phyloP scores from a whole-genome alignment of 2,888 invertebrate species.

The Mechanitis messenoides region DNA sequence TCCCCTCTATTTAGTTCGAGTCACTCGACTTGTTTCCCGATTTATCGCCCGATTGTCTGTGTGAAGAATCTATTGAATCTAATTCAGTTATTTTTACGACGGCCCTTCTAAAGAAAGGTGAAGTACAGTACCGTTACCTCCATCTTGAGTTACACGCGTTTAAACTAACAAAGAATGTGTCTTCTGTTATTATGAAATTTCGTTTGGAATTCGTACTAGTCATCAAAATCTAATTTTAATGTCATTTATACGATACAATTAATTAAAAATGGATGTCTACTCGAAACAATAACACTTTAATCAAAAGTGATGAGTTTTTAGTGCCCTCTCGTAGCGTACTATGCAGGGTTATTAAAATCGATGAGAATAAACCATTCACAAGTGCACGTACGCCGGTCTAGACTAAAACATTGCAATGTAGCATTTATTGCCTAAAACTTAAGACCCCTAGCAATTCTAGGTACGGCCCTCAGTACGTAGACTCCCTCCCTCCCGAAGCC shows the following conservation, averaged over 20 bases:
- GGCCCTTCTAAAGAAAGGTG: slow-evolving; percentile 24
- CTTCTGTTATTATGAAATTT: neutral
- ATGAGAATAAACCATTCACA: slow-evolving; percentile 30
- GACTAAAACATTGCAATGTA: slow-evolving; percentile 2
- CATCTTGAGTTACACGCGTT: slow-evolving; percentile 21
- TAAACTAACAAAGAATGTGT: slow-evolving; percentile 15
- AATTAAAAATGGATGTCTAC: too few relatives aligned
- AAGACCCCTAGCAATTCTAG: slow-evolving; percentile 4
- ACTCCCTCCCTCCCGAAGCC: slow-evolving; percentile 43
- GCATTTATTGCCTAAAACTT: slow-evolving; percentile 11
- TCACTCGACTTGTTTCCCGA: slow-evolving; percentile 39
- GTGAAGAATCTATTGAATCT: slow-evolving; percentile 17
- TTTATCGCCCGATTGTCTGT: slow-evolving; percentile 30
- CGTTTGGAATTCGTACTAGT: neutral
- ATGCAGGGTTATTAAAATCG: slow-evolving; percentile 31
- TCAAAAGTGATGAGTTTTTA: slow-evolving; percentile 21
- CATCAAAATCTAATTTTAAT: neutral
- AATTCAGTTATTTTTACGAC: slow-evolving; percentile 27
- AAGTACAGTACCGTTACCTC: slow-evolving; percentile 22
- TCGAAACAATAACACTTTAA: slow-evolving; percentile 4
- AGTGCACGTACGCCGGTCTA: slow-evolving; percentile 23
- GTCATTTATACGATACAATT: too few relatives aligned
- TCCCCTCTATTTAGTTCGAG: slow-evolving; percentile 49
- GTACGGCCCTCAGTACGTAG: slow-evolving; percentile 42
- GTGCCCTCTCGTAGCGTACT: slow-evolving; percentile 23